These are phyloP conservation scores for Drosophila paranaensis DNA, from an alignment of 2,888 invertebrate species.

Conservation along the genomic window DNA sequence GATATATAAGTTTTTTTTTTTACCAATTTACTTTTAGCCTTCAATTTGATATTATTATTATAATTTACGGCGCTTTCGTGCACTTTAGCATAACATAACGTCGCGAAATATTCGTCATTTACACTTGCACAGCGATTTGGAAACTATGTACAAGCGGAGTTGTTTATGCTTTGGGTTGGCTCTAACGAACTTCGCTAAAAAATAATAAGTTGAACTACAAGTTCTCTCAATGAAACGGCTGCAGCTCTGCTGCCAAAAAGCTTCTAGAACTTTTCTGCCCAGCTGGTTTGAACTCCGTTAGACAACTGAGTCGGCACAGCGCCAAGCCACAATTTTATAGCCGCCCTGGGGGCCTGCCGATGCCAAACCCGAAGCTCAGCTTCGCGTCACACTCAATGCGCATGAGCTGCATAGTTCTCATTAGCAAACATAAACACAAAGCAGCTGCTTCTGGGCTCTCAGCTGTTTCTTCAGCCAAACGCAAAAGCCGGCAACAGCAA, in stretches of 20 bases:
- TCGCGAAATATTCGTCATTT: constrained; percentile 16
- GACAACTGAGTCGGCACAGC: constrained; percentile 66
- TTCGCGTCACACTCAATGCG: constrained; percentile 56
- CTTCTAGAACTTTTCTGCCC: constrained; percentile 64
- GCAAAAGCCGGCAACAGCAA: constrained; percentile 73
- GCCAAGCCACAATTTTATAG: constrained; percentile 65
- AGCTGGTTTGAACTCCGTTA: constrained; percentile 74
- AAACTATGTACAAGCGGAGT: constrained; percentile 41
- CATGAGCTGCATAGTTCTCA: constrained; percentile 39
- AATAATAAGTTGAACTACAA: constrained; percentile 18
- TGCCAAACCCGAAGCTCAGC: constrained; percentile 55
- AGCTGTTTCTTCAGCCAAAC: constrained; percentile 65
- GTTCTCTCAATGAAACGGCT: constrained; percentile 36
- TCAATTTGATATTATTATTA: background rate
- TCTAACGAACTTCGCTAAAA: constrained; percentile 23
- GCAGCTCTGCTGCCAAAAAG: constrained; percentile 51
- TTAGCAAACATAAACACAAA: constrained; percentile 73
- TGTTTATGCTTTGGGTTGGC: constrained; percentile 30
- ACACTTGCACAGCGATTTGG: constrained; percentile 2
- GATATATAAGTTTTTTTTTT: constrained; percentile 36
- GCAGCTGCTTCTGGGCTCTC: constrained; percentile 64
- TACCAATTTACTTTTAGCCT: background rate
- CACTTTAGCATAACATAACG: constrained; percentile 9
- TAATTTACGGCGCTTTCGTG: constrained; percentile 14
- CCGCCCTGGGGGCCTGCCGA: constrained; percentile 26